Evolutionary conservation across 2,888 invertebrate genomes (phyloP).

Genomic region (Mellilla xanthometata): DNA sequence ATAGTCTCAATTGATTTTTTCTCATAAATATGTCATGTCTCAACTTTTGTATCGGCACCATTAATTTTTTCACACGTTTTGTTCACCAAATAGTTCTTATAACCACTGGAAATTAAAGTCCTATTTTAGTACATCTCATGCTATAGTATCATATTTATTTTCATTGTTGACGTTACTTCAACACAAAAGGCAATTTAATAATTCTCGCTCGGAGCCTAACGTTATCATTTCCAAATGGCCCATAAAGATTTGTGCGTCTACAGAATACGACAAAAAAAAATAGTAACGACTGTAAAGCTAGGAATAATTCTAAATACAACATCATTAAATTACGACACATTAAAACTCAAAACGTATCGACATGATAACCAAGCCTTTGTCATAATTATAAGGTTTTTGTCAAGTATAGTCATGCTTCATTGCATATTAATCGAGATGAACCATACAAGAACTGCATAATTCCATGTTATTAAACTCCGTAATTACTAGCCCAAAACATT

Average conservation of each 20-base stretch:
- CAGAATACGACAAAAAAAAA: conserved; percentile 27
- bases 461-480: conserved; percentile 46
- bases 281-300: conserved; percentile 7
- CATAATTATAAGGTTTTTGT: conserved; percentile 53
- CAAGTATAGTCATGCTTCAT: conserved; percentile 46
- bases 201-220: conserved; percentile 31
- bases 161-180: conserved; percentile 45
- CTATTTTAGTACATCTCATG: conserved; percentile 1
- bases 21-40: too few species aligned
- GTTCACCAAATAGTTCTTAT: conserved; percentile 7
- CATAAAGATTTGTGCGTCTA: conserved; percentile 24
- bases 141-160: conserved; percentile 16
- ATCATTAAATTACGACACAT: conserved; percentile 9
- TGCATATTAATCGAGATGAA: conserved; percentile 57
- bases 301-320: conserved; percentile 7
- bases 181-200: conserved; percentile 41
- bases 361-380: conserved; percentile 39
- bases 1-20: neutral
- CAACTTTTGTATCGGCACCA: too few species aligned
- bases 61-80: too few species aligned
- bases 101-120: neutral
- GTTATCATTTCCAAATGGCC: conserved; percentile 43
- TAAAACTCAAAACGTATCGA: conserved; percentile 19
- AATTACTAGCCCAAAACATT: conserved; percentile 20
- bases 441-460: conserved; percentile 59